Percentiles rank a stretch among this genome's conserved stretches.
Conservation (phyloP, 2,797 vertebrate species). For the Falco cherrug region DNA sequence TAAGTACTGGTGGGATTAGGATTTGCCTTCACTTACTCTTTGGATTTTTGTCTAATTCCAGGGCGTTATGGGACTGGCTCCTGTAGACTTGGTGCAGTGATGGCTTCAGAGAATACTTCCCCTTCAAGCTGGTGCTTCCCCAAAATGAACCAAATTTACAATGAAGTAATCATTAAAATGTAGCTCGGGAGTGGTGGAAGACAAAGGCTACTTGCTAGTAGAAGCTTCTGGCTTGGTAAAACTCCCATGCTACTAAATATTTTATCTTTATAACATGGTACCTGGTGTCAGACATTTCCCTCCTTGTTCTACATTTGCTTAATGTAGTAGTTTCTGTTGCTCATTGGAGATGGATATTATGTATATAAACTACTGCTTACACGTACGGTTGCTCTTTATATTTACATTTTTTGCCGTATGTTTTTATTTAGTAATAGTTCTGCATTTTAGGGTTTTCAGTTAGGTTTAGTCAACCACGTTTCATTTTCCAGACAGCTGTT, state of each 20-base stretch:
- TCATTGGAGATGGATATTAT: not conserved
- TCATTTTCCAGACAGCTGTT: not conserved
- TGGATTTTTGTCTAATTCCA: not conserved
- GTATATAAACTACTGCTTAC: not conserved
- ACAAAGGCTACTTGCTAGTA: not conserved
- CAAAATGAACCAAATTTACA: not conserved
- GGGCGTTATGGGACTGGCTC: not conserved
- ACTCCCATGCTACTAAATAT: not conserved
- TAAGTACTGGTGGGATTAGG: not conserved
- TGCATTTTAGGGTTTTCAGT: not conserved
- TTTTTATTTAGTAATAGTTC: not conserved
- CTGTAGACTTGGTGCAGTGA: not conserved
- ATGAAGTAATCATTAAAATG: not conserved
- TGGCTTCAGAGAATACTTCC: not conserved
- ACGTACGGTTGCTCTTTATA: not conserved
- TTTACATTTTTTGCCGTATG: not conserved
- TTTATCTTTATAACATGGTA: not conserved
- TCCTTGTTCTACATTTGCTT: not conserved
- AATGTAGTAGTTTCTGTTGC: not conserved
- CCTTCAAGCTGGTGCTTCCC: not conserved
- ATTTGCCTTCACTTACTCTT: not conserved
- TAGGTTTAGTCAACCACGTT: not conserved
- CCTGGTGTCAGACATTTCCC: not conserved
- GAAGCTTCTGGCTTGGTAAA: not conserved
- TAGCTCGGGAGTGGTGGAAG: not conserved